phyloP scores from a whole-genome alignment of 2,888 invertebrate genomes.

The Lepeophtheirus nordmannii region DNA sequence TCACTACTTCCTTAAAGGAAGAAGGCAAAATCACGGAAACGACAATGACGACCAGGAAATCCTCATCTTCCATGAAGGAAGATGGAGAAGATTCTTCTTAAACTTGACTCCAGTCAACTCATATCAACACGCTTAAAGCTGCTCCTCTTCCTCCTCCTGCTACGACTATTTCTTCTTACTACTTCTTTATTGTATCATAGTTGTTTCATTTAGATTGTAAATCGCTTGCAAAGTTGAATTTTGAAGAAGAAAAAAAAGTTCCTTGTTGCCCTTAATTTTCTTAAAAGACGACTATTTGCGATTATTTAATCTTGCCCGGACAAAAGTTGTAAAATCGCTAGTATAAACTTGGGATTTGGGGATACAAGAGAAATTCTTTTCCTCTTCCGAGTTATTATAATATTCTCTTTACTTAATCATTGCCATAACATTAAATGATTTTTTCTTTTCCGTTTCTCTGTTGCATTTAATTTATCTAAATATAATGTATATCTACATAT shows the following conservation, averaged over 20 bases:
- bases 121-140: too few species aligned
- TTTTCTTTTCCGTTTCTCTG: too few species aligned
- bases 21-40: not conserved
- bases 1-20: not conserved
- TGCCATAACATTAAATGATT: too few species aligned
- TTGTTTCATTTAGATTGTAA: not conserved
- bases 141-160: not conserved
- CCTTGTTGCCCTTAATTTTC: not conserved
- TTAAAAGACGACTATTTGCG: not conserved
- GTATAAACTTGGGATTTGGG: too few species aligned
- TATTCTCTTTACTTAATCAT: too few species aligned
- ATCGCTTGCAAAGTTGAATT: not conserved
- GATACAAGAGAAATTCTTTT: too few species aligned
- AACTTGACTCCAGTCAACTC: not conserved
- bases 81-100: not conserved
- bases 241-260: not conserved
- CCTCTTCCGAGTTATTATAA: too few species aligned
- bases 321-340: conserved; percentile 1
- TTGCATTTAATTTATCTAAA: too few species aligned
- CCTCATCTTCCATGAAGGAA: not conserved
- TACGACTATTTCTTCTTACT: not conserved
- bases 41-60: not conserved
- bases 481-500: too few species aligned
- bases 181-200: too few species aligned
- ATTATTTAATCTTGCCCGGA: not conserved